phyloP scores from a whole-genome alignment of 2,888 invertebrate genomes.

The Synanthedon andrenaeformis region DNA sequence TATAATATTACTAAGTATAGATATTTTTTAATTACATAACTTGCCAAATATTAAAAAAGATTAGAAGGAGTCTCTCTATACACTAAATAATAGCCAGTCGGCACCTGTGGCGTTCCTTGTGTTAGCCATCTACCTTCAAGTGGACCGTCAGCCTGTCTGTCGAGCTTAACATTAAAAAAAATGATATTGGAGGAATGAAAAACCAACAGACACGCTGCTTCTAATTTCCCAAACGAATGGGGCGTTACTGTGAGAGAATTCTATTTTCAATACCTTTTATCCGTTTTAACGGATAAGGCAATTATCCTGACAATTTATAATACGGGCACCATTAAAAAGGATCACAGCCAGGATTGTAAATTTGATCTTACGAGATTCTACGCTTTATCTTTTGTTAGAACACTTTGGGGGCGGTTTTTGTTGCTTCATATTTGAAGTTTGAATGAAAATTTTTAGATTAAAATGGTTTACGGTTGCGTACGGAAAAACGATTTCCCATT shows the following conservation, averaged over 20 bases:
- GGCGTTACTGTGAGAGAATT: slow-evolving; percentile 1
- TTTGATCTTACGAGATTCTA: slow-evolving; percentile 6
- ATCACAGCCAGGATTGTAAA: slow-evolving; percentile 5
- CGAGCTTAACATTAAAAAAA: too few species aligned
- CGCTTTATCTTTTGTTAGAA: slow-evolving; percentile 4
- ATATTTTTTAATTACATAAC: too few species aligned
- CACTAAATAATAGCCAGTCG: too few species aligned
- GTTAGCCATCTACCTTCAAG: too few species aligned
- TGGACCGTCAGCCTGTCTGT: too few species aligned
- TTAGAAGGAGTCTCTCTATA: too few species aligned
- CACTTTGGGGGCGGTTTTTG: not conserved
- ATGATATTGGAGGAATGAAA: too few species aligned
- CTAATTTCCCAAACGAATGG: not conserved
- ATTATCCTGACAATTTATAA: slow-evolving; percentile 6
- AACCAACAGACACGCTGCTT: not conserved
- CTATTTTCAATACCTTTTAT: slow-evolving; percentile 5
- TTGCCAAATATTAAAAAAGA: too few species aligned
- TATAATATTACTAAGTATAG: too few species aligned
- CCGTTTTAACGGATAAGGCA: slow-evolving; percentile 6
- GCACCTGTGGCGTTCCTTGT: too few species aligned
- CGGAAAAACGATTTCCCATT: too few species aligned
- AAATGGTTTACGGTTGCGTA: too few species aligned
- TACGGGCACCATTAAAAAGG: slow-evolving; percentile 5
- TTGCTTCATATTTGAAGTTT: not conserved
- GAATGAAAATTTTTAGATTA: not conserved